phyloP scores from a whole-genome alignment of 1,140 invertebrate genomes.

The Watersipora subatra region DNA sequence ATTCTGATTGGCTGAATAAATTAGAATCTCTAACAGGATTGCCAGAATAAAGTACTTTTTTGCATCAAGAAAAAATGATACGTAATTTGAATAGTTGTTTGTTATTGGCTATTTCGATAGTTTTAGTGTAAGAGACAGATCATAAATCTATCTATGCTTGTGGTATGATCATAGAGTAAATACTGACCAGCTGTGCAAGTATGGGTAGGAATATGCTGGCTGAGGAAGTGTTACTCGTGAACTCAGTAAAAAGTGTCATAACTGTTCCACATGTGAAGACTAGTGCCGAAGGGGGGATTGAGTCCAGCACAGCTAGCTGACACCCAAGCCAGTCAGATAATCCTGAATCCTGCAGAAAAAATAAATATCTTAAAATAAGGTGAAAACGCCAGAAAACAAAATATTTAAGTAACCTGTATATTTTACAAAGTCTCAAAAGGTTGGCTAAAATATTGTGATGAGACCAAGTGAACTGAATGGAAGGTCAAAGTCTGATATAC shows the following conservation, averaged over 20 bases:
- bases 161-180: neutral
- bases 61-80: neutral
- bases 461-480: no score
- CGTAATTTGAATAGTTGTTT: neutral
- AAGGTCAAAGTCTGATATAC: no score
- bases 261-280: slow-evolving; percentile 32
- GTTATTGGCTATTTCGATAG: neutral
- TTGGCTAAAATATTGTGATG: no score
- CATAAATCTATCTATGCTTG: neutral
- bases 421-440: no score
- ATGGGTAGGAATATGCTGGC: slow-evolving; percentile 43
- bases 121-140: neutral
- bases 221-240: slow-evolving; percentile 43
- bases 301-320: slow-evolving; percentile 15
- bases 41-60: no score
- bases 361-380: slow-evolving; percentile 6
- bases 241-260: slow-evolving; percentile 39
- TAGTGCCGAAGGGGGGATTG: slow-evolving; percentile 21
- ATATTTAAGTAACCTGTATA: no score
- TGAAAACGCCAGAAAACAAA: no score
- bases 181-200: slow-evolving; percentile 34
- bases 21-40: no score
- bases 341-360: slow-evolving; percentile 19
- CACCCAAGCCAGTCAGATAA: slow-evolving; percentile 25
- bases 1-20: no score